Base-by-base conservation (phyloP, 2,113 vertebrate species). In the Ciconia stormi region DNA sequence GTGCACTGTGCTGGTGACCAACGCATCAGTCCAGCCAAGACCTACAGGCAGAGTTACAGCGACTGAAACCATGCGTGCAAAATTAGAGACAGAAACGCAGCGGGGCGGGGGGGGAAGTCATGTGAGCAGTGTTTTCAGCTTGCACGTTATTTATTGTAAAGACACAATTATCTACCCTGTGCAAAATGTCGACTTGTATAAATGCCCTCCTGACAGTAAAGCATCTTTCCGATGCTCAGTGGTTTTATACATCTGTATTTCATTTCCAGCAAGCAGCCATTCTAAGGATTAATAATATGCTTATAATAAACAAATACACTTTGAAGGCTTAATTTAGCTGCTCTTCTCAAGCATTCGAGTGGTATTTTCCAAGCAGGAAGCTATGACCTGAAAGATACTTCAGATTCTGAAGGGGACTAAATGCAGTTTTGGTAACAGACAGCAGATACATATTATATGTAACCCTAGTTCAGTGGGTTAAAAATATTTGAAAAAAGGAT, bases 31-130 rank as follows among this genome's bases (percentile, higher is more conserved):
- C 40, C 17, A 32, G 10, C 27, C n/a, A 62, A 62, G 26, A n/a
- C 18, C 53, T 22, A 18, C 20, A 17, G 34, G 44, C 11, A 12
- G 44, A 34, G 27, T 18, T 23, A 32, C 25, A 25, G 40, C 1
- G 2, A 11, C 17, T 14, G 18, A 40, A 55, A 36, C 40, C 1
- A 0, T 5, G 10, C 19, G 18, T 13, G n/a, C 30, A 38, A 62
- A 76, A 69, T 29, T 23, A 23, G 30, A 73, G 26, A 17, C 8
- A 29, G 16, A 13, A 56, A 56, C 10, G n/a, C n/a, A n/a, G n/a
- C n/a, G n/a, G n/a, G n/a, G n/a, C n/a, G 12, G 10, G 22, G 14
- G 36, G 7, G 1, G 9, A 27, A 10, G 21, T 11, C 49, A 58
- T 19, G 8, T 13, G 38, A 82, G 71, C 49, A 21, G 22, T 23